A percentile compares a stretch with the other conserved stretches of the same genome.
Conservation (phyloP, 2,113 vertebrate species). For the Budorcas taxicolor region DNA sequence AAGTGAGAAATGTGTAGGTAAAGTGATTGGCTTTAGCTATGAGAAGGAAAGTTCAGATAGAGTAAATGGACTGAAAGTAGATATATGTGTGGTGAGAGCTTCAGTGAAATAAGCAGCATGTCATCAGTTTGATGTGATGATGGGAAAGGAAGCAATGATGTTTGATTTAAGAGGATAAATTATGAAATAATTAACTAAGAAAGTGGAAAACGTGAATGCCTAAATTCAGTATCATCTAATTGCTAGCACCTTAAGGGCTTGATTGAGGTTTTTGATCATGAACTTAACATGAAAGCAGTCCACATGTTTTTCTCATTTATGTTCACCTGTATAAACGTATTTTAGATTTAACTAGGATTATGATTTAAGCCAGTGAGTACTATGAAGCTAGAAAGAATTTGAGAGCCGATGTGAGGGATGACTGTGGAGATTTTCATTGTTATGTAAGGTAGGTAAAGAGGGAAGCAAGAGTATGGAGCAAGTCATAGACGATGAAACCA, state of each 20-base stretch:
- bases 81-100: neutral
- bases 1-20: neutral
- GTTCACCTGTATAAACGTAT: neutral
- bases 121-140: neutral
- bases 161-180: neutral
- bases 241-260: neutral
- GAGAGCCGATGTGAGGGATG: neutral
- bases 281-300: neutral
- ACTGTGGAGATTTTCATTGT: neutral
- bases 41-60: neutral
- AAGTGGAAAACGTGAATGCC: neutral
- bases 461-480: neutral
- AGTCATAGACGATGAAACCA: neutral
- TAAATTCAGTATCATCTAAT: neutral
- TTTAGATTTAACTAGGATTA: neutral
- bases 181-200: neutral
- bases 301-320: neutral
- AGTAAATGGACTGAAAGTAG: neutral
- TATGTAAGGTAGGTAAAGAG: neutral
- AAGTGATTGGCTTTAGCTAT: neutral
- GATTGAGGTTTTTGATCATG: neutral
- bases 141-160: neutral
- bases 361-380: neutral
- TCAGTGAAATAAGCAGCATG: neutral
- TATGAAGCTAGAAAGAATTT: neutral